Evolutionary conservation across 1,140 invertebrate species (phyloP).

Genomic region (Nautilus pompilius): DNA sequence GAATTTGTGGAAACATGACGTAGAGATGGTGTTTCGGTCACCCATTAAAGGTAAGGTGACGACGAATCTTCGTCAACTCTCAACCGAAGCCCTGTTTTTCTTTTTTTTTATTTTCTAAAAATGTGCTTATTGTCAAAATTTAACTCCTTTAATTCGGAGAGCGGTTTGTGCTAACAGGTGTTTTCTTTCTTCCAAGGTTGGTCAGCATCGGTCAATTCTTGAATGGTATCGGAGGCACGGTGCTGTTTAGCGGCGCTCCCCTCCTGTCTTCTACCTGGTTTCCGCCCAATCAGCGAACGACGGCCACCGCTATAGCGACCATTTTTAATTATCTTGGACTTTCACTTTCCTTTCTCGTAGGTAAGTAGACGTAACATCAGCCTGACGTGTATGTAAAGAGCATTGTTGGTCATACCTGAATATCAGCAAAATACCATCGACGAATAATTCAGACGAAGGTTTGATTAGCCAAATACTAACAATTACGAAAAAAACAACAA

Average conservation of each 20-base stretch:
- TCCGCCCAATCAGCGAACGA: slow-evolving; percentile 39
- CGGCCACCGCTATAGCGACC: slow-evolving; percentile 39
- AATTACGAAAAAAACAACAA: no score
- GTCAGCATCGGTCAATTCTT: slow-evolving; percentile 33
- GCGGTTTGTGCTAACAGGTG: no score
- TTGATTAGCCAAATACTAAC: no score
- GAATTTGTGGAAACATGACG: no score
- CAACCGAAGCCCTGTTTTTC: no score
- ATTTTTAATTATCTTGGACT: slow-evolving; percentile 32
- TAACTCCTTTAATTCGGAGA: not conserved
- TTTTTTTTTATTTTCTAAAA: not conserved
- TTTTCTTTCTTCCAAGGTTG: slow-evolving; percentile 24
- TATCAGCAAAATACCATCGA: slow-evolving; percentile 61
- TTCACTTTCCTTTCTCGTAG: slow-evolving; percentile 31
- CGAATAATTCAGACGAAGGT: not conserved
- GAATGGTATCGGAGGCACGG: slow-evolving; percentile 44
- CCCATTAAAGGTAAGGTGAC: no score
- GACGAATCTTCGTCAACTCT: no score
- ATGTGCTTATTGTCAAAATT: not conserved
- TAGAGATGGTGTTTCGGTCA: no score
- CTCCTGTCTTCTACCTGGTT: slow-evolving; percentile 45
- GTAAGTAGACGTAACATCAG: slow-evolving; percentile 49
- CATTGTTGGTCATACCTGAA: not conserved
- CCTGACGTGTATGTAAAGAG: no score
- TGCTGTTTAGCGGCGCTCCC: slow-evolving; percentile 39